A percentile compares a stretch with the other conserved stretches of the same genome.
phyloP scores from a whole-genome alignment of 2,888 invertebrate species.

The Hypena proboscidalis region DNA sequence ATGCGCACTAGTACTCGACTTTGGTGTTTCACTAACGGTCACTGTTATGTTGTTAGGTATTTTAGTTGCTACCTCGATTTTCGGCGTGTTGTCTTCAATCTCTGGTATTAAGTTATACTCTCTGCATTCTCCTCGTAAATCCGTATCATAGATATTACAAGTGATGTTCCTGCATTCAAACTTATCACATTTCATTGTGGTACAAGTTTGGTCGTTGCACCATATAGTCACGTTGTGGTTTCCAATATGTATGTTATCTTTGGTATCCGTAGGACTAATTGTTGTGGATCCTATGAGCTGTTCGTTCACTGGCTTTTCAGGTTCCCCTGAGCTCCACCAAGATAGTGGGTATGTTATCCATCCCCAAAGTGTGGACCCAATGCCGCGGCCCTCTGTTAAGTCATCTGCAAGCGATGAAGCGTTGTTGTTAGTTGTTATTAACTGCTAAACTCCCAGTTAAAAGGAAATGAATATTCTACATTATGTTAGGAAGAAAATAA shows the following conservation, averaged over 20 bases:
- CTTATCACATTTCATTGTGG: conserved; percentile 72
- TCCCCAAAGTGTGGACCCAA: conserved; percentile 73
- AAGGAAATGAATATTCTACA: background rate
- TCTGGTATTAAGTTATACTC: conserved; percentile 57
- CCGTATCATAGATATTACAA: conserved; percentile 79
- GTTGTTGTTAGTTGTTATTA: conserved; percentile 20
- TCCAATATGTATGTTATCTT: conserved; percentile 59
- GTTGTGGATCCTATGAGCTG: conserved; percentile 52
- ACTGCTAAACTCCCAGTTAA: background rate
- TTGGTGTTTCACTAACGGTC: conserved; percentile 11
- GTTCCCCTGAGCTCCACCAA: conserved; percentile 65
- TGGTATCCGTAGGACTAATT: conserved; percentile 48
- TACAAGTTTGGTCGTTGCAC: conserved; percentile 81
- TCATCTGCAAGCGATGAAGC: conserved; percentile 70
- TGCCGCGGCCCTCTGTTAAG: conserved; percentile 64
- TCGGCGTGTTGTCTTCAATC: conserved; percentile 30
- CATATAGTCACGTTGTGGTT: conserved; percentile 71
- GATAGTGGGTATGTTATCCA: conserved; percentile 78
- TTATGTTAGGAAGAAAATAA: too few species aligned
- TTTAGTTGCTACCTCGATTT: conserved; percentile 2
- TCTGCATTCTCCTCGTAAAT: conserved; percentile 74
- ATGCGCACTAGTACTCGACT: conserved; percentile 10
- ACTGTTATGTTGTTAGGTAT: conserved; percentile 9
- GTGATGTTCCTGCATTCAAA: conserved; percentile 68
- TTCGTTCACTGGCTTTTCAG: conserved; percentile 49